A percentile compares a stretch with the other conserved stretches of the same genome.
Conservation (phyloP, 2,797 vertebrate genomes). For the Siniperca undulata region DNA sequence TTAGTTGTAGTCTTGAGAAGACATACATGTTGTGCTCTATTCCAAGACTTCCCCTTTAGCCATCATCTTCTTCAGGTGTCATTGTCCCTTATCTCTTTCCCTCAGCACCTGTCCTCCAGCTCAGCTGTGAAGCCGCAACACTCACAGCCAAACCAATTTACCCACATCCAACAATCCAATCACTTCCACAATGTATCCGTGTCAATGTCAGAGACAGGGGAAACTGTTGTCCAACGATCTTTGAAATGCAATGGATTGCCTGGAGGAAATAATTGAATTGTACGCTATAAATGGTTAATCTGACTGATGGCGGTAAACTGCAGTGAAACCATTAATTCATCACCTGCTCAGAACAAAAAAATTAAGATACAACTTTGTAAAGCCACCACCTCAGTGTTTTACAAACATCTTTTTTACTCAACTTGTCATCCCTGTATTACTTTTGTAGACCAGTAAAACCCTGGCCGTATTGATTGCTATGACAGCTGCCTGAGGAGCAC, state of each 20-base stretch:
- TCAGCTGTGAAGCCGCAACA: conserved; percentile 54
- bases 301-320: conserved; percentile 36
- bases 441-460: conserved; percentile 42
- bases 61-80: conserved; percentile 68
- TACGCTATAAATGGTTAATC: conserved; percentile 48
- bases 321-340: conserved; percentile 32
- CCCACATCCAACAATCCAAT: conserved; percentile 75
- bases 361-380: conserved; percentile 13
- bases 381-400: conserved; percentile 3
- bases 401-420: conserved; percentile 6
- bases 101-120: conserved; percentile 64
- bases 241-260: conserved; percentile 61
- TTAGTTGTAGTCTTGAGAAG: conserved; percentile 64
- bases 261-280: conserved; percentile 65
- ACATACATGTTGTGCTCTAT: conserved; percentile 68
- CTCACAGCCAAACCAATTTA: conserved; percentile 71
- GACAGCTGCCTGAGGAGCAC: conserved; percentile 62
- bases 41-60: conserved; percentile 60
- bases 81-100: conserved; percentile 70
- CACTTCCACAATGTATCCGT: conserved; percentile 72
- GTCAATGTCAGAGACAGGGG: conserved; percentile 67
- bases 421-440: conserved; percentile 25
- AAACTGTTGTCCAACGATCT: conserved; percentile 69
- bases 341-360: conserved; percentile 10
- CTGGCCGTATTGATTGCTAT: conserved; percentile 51